Evolutionary conservation across 2,888 invertebrate species (phyloP).

Genomic region (Cephalotes varians): DNA sequence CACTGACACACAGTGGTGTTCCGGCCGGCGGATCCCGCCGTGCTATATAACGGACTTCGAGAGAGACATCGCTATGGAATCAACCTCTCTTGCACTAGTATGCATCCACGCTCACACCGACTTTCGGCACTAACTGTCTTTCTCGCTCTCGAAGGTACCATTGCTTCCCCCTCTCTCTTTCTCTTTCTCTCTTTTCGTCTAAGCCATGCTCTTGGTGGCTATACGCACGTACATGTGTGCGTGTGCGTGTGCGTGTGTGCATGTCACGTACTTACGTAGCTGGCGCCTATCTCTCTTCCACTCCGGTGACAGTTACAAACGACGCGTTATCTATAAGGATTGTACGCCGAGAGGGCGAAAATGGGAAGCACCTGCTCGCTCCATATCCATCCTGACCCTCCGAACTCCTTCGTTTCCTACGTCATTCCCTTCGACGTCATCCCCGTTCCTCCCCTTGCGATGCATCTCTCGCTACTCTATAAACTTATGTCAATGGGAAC

Average conservation of each 20-base stretch:
- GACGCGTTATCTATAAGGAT: slow-evolving; percentile 84
- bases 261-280: slow-evolving; percentile 56
- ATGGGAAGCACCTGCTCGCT: slow-evolving; percentile 82
- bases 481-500: slow-evolving; percentile 78
- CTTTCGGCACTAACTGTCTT: slow-evolving; percentile 35
- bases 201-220: slow-evolving; percentile 61
- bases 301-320: slow-evolving; percentile 83
- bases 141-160: slow-evolving; percentile 33
- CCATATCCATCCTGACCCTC: slow-evolving; percentile 67
- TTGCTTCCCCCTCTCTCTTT: slow-evolving; percentile 6
- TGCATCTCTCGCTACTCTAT: slow-evolving; percentile 70
- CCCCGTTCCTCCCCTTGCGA: slow-evolving; percentile 21
- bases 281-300: slow-evolving; percentile 70
- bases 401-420: slow-evolving; percentile 39
- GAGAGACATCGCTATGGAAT: slow-evolving; percentile 59
- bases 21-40: slow-evolving; percentile 60
- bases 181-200: slow-evolving; percentile 27
- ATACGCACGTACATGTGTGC: slow-evolving; percentile 22
- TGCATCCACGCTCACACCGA: background rate
- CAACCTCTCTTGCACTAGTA: slow-evolving; percentile 34
- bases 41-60: slow-evolving; percentile 47
- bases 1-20: slow-evolving; percentile 70
- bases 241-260: slow-evolving; percentile 17
- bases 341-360: slow-evolving; percentile 80
- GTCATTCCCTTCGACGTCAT: slow-evolving; percentile 35